Evolutionary conservation across 2,113 vertebrate species (phyloP), one percentile per base, ranked within the genome.

Genomic region (Alaudala cheleensis): DNA sequence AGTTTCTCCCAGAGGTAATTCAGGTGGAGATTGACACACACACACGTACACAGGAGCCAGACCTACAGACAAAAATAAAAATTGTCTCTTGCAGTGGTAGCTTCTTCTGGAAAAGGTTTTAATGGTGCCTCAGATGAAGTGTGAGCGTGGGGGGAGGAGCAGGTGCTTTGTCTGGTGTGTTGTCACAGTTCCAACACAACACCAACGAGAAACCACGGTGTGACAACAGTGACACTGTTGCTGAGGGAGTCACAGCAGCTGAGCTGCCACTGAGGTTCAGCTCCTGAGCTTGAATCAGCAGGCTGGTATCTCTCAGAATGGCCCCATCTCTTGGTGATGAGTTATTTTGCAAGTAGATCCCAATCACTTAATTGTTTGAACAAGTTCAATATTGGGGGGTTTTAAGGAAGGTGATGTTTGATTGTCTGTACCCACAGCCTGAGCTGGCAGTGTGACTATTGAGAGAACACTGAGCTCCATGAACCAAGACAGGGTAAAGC

Each of bases 1-100:
- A 23, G 7, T 15, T 57, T 28, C 10, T 56, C 54, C 34, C 34
- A 12, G 64, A 88, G 39, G 8, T 66, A 24, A 86, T 84, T 53
- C 42, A 49, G 49, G 14, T 91, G 51, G 5, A 26, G 14, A 26
- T 40, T 9, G 7, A 13, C 18, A 21, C 0, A 5, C 21, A 37
- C 10, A 8, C 8, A 12, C 0, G 3, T 11, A 47, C 7, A 9
- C 3, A 4, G 2, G 7, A n/a, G 6, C 21, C 49, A n/a, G 12
- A 25, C 17, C 10, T 23, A 7, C 6, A 5, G 3, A 4, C 2
- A 40, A 22, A 67, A n/a, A 28, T 3, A 40, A 22, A 67, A n/a
- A 28, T 3, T 20, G 1, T 11, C 24, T 82, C 54, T 34, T 80
- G 14, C 31, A 51, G 61, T 4, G 42, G 23, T 13, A 50, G 23